These are phyloP conservation scores for Parnassius smintheus DNA, from an alignment of 2,888 invertebrate species.

Conservation along the genomic window DNA sequence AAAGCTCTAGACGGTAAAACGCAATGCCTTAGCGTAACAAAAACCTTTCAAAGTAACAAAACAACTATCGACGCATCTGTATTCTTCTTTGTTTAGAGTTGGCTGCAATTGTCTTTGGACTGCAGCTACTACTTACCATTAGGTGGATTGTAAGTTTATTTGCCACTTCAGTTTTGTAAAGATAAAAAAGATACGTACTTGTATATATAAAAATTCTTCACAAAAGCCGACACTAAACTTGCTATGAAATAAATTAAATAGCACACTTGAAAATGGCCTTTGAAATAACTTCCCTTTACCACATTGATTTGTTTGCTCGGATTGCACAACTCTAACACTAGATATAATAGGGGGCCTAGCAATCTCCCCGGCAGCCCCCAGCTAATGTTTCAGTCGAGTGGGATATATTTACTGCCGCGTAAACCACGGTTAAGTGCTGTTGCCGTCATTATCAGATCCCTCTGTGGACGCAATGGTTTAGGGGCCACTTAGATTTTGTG, in stretches of 20 bases:
- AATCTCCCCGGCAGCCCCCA: neutral
- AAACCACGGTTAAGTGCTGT: slow-evolving; percentile 14
- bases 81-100: too few species aligned
- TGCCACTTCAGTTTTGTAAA: too few species aligned
- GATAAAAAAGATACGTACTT: too few species aligned
- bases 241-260: neutral
- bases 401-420: slow-evolving; percentile 6
- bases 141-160: too few species aligned
- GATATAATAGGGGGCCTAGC: neutral
- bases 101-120: too few species aligned
- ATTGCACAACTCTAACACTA: neutral
- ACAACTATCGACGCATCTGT: too few species aligned
- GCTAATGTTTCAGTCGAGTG: slow-evolving; percentile 3
- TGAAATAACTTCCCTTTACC: neutral
- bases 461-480: slow-evolving; percentile 5
- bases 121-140: too few species aligned
- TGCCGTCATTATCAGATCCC: slow-evolving; percentile 5
- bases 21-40: too few species aligned
- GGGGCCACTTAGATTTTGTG: slow-evolving; percentile 2
- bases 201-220: too few species aligned
- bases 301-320: neutral
- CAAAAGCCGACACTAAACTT: neutral
- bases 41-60: too few species aligned
- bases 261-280: neutral
- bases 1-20: too few species aligned